Evolutionary conservation across 2,888 invertebrate genomes (phyloP).

Genomic region (Coelopa pilipes): DNA sequence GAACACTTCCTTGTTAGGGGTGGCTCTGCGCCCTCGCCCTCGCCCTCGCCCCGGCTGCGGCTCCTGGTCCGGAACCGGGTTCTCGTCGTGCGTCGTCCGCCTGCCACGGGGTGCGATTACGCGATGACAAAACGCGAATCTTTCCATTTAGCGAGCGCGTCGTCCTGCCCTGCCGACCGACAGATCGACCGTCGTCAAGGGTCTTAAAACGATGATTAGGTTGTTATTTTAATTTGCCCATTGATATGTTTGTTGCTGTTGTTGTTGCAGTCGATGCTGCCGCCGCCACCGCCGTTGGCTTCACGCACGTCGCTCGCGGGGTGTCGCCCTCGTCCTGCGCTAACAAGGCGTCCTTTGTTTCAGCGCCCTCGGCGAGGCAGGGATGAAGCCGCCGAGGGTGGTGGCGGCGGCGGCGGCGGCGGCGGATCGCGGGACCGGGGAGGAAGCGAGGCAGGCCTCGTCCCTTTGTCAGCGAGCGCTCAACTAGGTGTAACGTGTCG

Average conservation of each 20-base stretch:
- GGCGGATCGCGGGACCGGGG: neutral
- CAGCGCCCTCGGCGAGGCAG: conserved; percentile 32
- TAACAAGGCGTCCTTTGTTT: conserved; percentile 44
- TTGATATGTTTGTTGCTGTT: conserved; percentile 57
- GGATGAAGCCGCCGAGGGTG: conserved; percentile 27
- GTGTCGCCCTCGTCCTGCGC: conserved; percentile 31
- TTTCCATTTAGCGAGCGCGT: conserved; percentile 48
- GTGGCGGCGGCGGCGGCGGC: too few species aligned
- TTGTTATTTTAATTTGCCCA: conserved; percentile 69
- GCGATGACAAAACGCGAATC: conserved; percentile 50
- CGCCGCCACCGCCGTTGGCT: neutral
- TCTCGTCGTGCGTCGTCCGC: too few species aligned
- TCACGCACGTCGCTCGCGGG: neutral
- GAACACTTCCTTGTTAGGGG: conserved; percentile 48
- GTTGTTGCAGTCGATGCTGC: conserved; percentile 26
- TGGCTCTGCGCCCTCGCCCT: conserved; percentile 46
- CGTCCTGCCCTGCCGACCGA: conserved; percentile 31
- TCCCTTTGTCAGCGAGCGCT: conserved; percentile 45
- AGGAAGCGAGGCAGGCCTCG: neutral
- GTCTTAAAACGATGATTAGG: conserved; percentile 69
- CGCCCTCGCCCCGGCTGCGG: conserved; percentile 9
- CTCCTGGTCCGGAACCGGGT: conserved; percentile 38
- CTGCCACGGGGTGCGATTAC: conserved; percentile 20
- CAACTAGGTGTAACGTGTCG: conserved; percentile 68
- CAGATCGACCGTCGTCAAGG: conserved; percentile 56